Base-by-base conservation (phyloP, 2,888 invertebrate species). In the Pediacus dermestoides region DNA sequence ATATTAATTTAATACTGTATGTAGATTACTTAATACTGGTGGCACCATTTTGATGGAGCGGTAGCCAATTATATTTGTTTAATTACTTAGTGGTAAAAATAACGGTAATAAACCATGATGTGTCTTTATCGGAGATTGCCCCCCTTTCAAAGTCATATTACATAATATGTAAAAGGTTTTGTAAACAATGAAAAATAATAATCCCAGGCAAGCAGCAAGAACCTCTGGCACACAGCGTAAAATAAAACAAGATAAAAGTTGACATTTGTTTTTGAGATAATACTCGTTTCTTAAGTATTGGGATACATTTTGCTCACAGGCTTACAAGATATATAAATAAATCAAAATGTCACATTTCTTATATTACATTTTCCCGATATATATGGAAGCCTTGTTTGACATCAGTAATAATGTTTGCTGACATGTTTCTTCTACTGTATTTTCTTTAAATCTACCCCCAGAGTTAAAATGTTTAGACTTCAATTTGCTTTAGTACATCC, bases 401-500 rank as follows among this genome's bases (percentile, higher is more conserved):
- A 53, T 62, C 51, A 52, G 59, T 64, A 64, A 64, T 64, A 64
- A 66, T 63, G 63, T 64, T 64, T 64, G 58, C 58, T 55, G 59
- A 59, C 58, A 58, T 58, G 51, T 53, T 59, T 58, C 57, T 54
- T 53, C 55, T 51, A 50, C 45, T 52, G 51, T 50, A 51, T n/a
- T n/a, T 52, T 55, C 46, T 41, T 37, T 43, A 57, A 60, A 61
- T 57, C 58, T 57, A 53, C 51, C 55, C 58, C 55, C 49, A 37
- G 52, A 58, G 60, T 64, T 64, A 64, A 66, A 64, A 64, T 66
- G 63, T 64, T 66, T 66, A 64, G 63, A 60, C 57, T 64, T 60
- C 63, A 64, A 64, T 66, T 64, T 64, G 56, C 60, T 63, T 63
- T 64, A 55, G 50, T 54, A 42, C 52, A 55, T 53, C 59, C 41